phyloP scores from a whole-genome alignment of 2,888 invertebrate genomes.

The Pseudococcus longispinus region DNA sequence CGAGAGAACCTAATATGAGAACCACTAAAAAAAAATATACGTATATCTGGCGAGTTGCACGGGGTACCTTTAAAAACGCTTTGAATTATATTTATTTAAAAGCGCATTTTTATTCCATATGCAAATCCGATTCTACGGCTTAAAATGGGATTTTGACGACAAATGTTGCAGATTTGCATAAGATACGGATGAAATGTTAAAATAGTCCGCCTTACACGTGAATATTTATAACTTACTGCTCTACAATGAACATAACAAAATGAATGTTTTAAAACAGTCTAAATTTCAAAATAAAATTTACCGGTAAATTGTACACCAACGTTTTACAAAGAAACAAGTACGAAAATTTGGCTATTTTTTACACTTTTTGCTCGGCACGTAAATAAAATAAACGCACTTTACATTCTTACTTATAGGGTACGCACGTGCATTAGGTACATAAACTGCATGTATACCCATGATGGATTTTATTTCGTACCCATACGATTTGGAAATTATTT shows the following conservation, averaged over 20 bases:
- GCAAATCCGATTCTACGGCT: conserved; percentile 55
- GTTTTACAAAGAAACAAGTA: not conserved
- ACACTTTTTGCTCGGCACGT: not conserved
- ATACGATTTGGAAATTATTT: too few relatives aligned
- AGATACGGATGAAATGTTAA: conserved; percentile 57
- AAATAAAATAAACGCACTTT: not conserved
- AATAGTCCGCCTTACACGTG: conserved; percentile 57
- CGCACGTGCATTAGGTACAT: not conserved
- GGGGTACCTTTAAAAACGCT: conserved; percentile 53
- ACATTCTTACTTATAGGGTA: not conserved
- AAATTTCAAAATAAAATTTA: conserved; percentile 38
- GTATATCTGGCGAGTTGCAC: conserved; percentile 45
- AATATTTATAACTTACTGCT: conserved; percentile 55
- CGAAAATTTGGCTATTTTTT: not conserved
- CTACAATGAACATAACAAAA: conserved; percentile 45
- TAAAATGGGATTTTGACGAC: conserved; percentile 56
- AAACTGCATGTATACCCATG: too few relatives aligned
- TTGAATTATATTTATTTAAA: conserved; percentile 57
- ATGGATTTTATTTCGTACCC: too few relatives aligned
- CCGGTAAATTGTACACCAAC: not conserved
- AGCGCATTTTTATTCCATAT: conserved; percentile 57
- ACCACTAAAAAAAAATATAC: not conserved
- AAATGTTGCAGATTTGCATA: conserved; percentile 57
- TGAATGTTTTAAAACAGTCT: conserved; percentile 40
- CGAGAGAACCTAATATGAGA: not conserved